These are phyloP conservation scores for Conus betulinus DNA, from an alignment of 1,140 invertebrate species.

Conservation along the genomic window DNA sequence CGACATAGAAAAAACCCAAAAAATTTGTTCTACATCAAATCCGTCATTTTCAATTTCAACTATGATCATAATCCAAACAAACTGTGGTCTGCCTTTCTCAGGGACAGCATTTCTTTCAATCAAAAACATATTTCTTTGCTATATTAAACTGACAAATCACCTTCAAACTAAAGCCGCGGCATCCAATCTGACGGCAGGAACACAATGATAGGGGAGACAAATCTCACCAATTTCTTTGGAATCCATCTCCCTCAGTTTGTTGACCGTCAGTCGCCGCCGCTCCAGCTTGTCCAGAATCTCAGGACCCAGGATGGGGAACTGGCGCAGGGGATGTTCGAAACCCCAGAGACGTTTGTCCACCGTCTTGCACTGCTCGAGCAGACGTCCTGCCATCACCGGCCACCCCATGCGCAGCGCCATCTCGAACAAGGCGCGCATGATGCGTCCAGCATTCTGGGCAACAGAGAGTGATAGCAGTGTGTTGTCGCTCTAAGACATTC, in stretches of 20 bases:
- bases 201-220: no score
- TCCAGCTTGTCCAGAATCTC: slow-evolving; percentile 92
- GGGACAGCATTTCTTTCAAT: no score
- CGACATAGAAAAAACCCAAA: no score
- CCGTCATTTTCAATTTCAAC: no score
- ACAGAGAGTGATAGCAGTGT: background rate
- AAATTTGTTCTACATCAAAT: no score
- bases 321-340: slow-evolving; percentile 89
- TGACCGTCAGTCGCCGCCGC: slow-evolving; percentile 83
- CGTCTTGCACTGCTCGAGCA: slow-evolving; percentile 90
- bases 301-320: slow-evolving; percentile 87
- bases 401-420: slow-evolving; percentile 93
- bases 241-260: slow-evolving; percentile 90
- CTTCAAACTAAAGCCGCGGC: no score
- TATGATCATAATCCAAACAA: no score
- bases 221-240: slow-evolving; percentile 87
- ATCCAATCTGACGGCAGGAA: no score
- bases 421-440: slow-evolving; percentile 95
- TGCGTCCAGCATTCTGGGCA: slow-evolving; percentile 89
- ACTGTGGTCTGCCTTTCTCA: no score
- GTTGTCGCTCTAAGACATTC: background rate
- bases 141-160: no score
- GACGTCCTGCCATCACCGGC: slow-evolving; percentile 88
- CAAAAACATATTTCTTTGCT: no score
- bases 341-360: slow-evolving; percentile 87